Conservation (phyloP, 2,888 invertebrate genomes). For the Sisyra nigra region DNA sequence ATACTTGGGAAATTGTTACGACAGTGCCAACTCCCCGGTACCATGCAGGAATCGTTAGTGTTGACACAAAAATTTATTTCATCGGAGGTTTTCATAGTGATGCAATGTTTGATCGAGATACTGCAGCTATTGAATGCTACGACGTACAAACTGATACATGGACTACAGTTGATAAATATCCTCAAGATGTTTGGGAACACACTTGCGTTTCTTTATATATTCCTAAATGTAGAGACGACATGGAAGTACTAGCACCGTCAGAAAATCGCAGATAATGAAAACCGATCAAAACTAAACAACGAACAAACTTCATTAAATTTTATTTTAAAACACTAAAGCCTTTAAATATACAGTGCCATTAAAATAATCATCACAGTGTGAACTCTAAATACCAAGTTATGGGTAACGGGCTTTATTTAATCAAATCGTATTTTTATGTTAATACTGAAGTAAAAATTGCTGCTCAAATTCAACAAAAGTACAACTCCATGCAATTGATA, state of each 20-base stretch:
- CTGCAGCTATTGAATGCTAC: constrained; percentile 47
- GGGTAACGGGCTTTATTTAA: too few species aligned
- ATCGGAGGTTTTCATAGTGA: constrained; percentile 53
- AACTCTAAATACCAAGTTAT: too few species aligned
- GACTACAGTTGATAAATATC: constrained; percentile 44
- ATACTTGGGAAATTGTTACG: constrained; percentile 43
- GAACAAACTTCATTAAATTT: too few species aligned
- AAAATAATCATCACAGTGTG: too few species aligned
- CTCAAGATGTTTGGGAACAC: constrained; percentile 57
- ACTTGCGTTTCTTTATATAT: constrained; percentile 48
- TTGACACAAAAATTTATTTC: constrained; percentile 43
- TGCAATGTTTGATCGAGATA: constrained; percentile 47
- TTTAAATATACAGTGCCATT: too few species aligned
- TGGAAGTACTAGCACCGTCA: constrained; percentile 26
- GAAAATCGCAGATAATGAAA: constrained; percentile 8
- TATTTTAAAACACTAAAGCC: too few species aligned
- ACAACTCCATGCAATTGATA: too few species aligned
- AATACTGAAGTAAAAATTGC: too few species aligned
- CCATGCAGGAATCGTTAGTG: constrained; percentile 47
- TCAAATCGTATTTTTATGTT: too few species aligned
- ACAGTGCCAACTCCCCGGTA: constrained; percentile 47
- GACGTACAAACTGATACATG: constrained; percentile 42
- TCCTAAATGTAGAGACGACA: constrained; percentile 37
- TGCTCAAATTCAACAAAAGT: too few species aligned
- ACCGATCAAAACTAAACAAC: too few species aligned